A percentile compares a stretch with the other conserved stretches of the same genome.
phyloP scores from a whole-genome alignment of 2,113 vertebrate species.

The Machaerirhynchus nigripectus region DNA sequence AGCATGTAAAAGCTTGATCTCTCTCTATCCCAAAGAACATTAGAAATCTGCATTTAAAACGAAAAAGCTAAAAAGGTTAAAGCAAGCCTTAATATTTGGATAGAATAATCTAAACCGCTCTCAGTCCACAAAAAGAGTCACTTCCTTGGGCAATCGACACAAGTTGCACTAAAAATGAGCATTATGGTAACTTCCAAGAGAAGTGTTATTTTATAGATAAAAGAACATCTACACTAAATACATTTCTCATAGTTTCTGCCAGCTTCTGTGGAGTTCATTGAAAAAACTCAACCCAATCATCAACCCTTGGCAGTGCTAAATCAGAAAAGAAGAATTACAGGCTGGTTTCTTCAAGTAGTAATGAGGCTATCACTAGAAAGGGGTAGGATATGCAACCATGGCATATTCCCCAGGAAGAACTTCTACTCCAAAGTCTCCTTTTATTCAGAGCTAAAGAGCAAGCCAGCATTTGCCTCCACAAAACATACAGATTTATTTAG shows the following conservation, averaged over 20 bases:
- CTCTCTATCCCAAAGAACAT: constrained; percentile 82
- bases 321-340: not conserved
- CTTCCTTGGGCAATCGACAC: not conserved
- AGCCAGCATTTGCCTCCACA: not conserved
- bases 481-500: not conserved
- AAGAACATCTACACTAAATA: not conserved
- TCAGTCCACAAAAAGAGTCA: not conserved
- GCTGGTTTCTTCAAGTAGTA: not conserved
- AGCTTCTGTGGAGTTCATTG: not conserved
- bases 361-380: not conserved
- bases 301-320: not conserved
- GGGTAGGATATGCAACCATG: not conserved
- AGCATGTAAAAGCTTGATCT: constrained; percentile 83
- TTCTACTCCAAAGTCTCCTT: not conserved
- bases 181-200: not conserved
- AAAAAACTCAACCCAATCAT: not conserved
- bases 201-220: not conserved
- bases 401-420: not conserved
- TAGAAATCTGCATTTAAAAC: constrained; percentile 78
- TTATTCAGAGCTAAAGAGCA: not conserved
- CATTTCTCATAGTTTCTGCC: not conserved
- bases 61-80: not conserved
- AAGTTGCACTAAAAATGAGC: not conserved
- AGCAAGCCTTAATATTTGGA: not conserved
- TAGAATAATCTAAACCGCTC: not conserved